Conservation (phyloP, 2,113 vertebrate genomes). For the Propithecus coquereli region DNA sequence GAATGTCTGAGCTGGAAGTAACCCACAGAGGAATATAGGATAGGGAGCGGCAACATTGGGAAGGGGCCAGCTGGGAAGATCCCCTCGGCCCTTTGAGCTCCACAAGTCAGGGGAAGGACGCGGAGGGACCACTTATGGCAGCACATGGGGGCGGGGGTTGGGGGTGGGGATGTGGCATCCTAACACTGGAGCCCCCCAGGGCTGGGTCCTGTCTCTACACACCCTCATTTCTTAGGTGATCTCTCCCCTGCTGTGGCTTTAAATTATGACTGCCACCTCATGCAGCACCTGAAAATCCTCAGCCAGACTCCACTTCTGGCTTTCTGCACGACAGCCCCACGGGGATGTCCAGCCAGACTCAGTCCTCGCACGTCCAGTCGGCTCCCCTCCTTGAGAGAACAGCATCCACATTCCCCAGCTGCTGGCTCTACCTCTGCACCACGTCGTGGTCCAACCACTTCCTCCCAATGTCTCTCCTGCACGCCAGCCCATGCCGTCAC, state of each 20-base stretch:
- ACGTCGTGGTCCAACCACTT: rapidly evolving
- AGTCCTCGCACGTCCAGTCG: rapidly evolving
- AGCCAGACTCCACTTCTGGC: neutral
- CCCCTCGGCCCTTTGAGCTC: rapidly evolving
- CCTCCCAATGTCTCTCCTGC: too few species aligned
- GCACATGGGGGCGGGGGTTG: rapidly evolving
- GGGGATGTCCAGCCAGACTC: neutral
- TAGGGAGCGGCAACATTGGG: rapidly evolving
- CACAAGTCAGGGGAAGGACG: too few species aligned
- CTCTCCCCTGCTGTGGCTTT: neutral
- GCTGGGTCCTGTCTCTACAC: rapidly evolving
- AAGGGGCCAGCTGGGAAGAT: neutral
- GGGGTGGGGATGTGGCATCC: neutral
- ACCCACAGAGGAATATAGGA: rapidly evolving
- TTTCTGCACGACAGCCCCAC: neutral
- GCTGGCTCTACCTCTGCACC: neutral
- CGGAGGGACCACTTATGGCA: rapidly evolving
- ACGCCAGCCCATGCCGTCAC: too few species aligned
- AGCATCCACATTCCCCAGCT: rapidly evolving
- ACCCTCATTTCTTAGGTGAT: neutral
- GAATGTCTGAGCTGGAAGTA: neutral
- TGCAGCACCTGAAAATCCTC: neutral
- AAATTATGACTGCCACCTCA: neutral
- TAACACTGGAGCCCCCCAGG: neutral
- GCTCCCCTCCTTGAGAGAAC: neutral